These are phyloP conservation scores for Mobula birostris DNA, from an alignment of 2,113 vertebrate species.

Conservation along the genomic window DNA sequence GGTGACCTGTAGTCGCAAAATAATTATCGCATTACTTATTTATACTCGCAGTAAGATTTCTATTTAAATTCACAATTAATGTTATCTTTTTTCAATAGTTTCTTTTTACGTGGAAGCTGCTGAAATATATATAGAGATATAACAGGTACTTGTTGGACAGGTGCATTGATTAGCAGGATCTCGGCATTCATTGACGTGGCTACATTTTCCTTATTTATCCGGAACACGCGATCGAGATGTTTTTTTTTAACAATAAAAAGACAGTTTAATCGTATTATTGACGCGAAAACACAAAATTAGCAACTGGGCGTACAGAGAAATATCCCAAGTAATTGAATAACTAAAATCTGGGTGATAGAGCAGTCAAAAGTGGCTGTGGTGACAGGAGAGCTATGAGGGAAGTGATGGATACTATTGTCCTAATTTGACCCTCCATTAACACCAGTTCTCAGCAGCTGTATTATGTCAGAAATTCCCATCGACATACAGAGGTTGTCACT, in stretches of 20 bases:
- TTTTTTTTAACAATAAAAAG: not conserved
- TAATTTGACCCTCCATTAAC: constrained; percentile 85
- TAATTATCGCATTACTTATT: not conserved
- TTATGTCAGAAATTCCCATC: constrained; percentile 68
- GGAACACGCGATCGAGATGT: not conserved
- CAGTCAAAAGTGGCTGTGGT: constrained; percentile 67
- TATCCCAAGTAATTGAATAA: constrained; percentile 66
- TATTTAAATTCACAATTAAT: not conserved
- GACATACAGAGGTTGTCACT: constrained; percentile 68
- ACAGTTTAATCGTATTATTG: constrained; percentile 11
- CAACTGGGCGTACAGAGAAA: constrained; percentile 17
- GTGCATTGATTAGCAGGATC: not conserved
- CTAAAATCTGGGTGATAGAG: constrained; percentile 71
- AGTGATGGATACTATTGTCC: constrained; percentile 87
- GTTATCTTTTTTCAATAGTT: not conserved
- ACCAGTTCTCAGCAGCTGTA: constrained; percentile 85
- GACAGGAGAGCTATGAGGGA: constrained; percentile 75
- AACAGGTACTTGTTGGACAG: constrained; percentile 2
- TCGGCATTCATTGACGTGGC: not conserved
- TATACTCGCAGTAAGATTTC: too few species aligned
- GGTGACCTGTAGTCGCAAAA: not conserved
- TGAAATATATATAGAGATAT: not conserved
- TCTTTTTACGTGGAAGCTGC: too few species aligned
- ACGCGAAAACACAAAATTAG: constrained; percentile 28
- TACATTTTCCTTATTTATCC: too few species aligned